phyloP scores from a whole-genome alignment of 1,140 invertebrate species.

The Nymphalis io region DNA sequence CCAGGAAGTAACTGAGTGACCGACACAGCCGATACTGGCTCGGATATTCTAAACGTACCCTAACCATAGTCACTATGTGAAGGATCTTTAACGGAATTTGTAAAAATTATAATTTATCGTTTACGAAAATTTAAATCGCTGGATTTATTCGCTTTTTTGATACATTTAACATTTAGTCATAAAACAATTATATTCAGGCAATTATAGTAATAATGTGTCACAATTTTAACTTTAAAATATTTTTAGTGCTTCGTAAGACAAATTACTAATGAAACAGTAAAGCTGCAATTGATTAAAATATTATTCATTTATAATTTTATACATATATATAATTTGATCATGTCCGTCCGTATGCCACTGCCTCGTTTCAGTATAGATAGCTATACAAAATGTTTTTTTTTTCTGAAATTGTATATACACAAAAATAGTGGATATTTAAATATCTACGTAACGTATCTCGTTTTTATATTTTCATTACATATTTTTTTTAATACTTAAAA shows the following conservation, averaged over 20 bases:
- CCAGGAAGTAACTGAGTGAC: neutral
- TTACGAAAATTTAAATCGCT: constrained; percentile 9
- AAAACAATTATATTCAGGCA: too few relatives aligned
- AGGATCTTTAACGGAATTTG: neutral
- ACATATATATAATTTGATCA: neutral
- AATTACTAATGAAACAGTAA: too few relatives aligned
- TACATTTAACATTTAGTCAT: too few relatives aligned
- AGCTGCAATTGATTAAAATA: too few relatives aligned
- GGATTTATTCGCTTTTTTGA: neutral
- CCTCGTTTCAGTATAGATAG: constrained; percentile 4
- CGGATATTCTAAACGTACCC: neutral
- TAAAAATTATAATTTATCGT: neutral
- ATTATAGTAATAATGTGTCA: too few relatives aligned
- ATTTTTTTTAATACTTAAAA: too few relatives aligned
- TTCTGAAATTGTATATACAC: neutral
- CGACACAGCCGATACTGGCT: neutral
- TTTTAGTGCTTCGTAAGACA: too few relatives aligned
- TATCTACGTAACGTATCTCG: too few relatives aligned
- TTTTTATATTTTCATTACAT: too few relatives aligned
- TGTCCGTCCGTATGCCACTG: constrained; percentile 20
- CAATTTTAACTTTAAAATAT: too few relatives aligned
- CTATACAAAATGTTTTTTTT: neutral
- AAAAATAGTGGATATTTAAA: too few relatives aligned
- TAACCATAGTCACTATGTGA: neutral
- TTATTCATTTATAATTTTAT: too few relatives aligned